Base-by-base conservation (phyloP, 2,113 vertebrate genomes). In the Sterrhoptilus dennistouni region DNA sequence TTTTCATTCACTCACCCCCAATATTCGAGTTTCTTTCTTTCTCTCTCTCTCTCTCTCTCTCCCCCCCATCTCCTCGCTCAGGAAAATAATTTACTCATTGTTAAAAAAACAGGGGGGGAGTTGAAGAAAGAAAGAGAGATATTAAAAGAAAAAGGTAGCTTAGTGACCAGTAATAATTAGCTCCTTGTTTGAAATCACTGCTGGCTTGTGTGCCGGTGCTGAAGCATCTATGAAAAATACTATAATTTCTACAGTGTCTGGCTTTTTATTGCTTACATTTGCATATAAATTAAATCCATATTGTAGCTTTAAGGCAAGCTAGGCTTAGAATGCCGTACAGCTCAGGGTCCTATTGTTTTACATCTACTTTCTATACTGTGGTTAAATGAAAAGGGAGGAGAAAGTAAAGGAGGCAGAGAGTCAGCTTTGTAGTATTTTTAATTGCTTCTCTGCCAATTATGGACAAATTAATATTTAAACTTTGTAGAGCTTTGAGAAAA, bases 201-300 rank as follows among this genome's bases (percentile, higher is more conserved):
- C 97, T 95, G 95, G 89, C 96, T 97, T 96, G 57, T 86, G 77
- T 80, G 95, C 56, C 6, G 0, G 89, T 97, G 97, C 97, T 97
- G 97, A 89, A 97, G 95, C 92, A 96, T 97, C 97, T 98, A 97
- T 98, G 97, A 98, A 98, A 98, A 97, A 97, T 93, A 97, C 98
- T 96, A 96, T 98, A 98, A 99, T 99, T 99, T 99, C 98, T 98
- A 98, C 98, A 98, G 98, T 98, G 98, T 98, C 98, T 98, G 98
- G 97, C 98, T 99, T 99, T 98, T 98, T 99, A 99, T 99, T 99
- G 98, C 98, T 98, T 98, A 98, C 97, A 99, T 99, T 99, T 99
- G 99, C 99, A 99, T 99, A 99, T 99, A 99, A 99, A 99, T 99
- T 99, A 99, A 99, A 99, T 98, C 98, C 98, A 99, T 99, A 99